Evolutionary conservation across 23 tunicate genomes (phyloP), one percentile per base, ranked within the genome.

Genomic region (Styela clava): DNA sequence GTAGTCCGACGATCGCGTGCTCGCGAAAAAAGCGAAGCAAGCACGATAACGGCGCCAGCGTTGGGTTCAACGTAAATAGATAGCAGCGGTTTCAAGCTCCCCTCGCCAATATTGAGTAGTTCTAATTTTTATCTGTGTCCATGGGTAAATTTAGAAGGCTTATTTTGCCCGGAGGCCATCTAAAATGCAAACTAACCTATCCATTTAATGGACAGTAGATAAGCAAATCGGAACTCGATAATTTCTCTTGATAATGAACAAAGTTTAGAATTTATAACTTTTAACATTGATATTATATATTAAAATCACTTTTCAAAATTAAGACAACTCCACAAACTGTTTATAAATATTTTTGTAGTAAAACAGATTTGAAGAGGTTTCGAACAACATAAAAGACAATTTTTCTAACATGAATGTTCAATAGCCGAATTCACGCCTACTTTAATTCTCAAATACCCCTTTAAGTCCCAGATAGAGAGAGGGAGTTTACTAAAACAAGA

Each of bases 21-120:
- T 76, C 21, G 27, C 81, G 35, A 44, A 26, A 36, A 29, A 36
- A 31, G 37, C 35, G 37, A 76, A 21, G 30, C 62, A n/a, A 7
- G n/a, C 31, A 16, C 37, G 65, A 33, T 76, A 36, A 33, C 81
- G 81, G 36, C 37, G 35, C 62, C 65, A 44, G 37, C 52, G 56
- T 44, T 64, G 81, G 36, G n/a, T 37, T 23, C 65, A 44, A 44
- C 52, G 56, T 44, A 44, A 44, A 44, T 12, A 44, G 56, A 44
- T 44, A 44, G 56, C 56, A 44, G 56, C 56, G 56, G 56, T 44
- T 44, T 44, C 56, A 44, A 44, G 12, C 56, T 44, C 12, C 56
- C 9, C 7, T 44, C 12, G 56, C n/a, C n/a, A 44, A 12, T 44
- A 44, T 44, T 44, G 56, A 7, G 56, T 44, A 44, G 7, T 44